phyloP scores from a whole-genome alignment of 2,113 vertebrate species.

The Tachycineta bicolor region DNA sequence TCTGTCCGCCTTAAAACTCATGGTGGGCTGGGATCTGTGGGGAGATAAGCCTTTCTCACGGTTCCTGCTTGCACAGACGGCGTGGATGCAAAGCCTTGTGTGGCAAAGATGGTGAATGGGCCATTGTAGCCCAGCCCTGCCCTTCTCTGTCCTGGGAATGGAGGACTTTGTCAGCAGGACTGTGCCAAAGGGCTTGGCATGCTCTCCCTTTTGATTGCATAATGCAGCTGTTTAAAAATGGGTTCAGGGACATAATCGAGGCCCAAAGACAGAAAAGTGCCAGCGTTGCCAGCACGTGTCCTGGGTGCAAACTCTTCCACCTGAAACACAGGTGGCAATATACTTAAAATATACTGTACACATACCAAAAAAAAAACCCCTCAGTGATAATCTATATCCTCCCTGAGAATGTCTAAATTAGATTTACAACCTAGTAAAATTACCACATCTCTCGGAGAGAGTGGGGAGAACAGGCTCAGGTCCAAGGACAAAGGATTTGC shows the following conservation, averaged over 20 bases:
- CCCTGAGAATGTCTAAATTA: not conserved
- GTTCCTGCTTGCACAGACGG: accelerated
- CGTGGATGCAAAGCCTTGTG: not conserved
- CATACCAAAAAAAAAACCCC: not conserved
- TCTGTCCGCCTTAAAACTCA: conserved; percentile 32
- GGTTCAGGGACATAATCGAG: not conserved
- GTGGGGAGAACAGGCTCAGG: accelerated
- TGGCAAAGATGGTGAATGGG: not conserved
- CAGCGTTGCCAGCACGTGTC: not conserved
- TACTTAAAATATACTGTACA: not conserved
- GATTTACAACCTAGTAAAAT: not conserved
- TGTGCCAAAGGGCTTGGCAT: not conserved
- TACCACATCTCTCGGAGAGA: not conserved
- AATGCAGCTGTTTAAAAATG: not conserved
- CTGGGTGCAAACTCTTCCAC: not conserved
- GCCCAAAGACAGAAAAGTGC: not conserved
- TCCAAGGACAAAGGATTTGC: not conserved
- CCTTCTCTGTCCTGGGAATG: not conserved
- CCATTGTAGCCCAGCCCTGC: not conserved
- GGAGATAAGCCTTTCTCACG: not conserved
- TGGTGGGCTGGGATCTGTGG: not conserved
- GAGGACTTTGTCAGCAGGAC: not conserved
- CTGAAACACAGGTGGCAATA: not conserved
- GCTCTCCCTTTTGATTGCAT: not conserved
- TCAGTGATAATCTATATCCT: not conserved